Base-by-base conservation (phyloP, 2,888 invertebrate genomes). In the Caenorhabditis becei region DNA sequence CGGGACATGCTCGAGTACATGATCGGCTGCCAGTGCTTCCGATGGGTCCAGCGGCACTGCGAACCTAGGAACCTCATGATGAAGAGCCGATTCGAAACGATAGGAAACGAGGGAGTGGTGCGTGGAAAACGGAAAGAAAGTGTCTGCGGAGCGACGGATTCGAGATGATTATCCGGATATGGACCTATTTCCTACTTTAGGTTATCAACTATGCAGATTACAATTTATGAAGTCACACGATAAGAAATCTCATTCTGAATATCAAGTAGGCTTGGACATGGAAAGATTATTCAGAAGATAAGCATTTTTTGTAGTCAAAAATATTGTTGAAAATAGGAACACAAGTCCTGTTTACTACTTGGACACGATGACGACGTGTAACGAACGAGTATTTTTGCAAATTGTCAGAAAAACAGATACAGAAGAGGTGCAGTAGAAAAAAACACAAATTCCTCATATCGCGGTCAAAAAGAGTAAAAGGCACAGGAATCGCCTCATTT, bases 1-100 rank as follows among this genome's bases (percentile, higher is more conserved):
- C 65, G 35, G 20, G 77, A 69, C 37, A 16, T 7, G 44, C 53
- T 26, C n/a, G 79, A 79, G 28, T 79, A 79, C 79, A 79, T 79
- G 20, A 24, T 28, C 37, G 16, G n/a, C 37, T 53, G 26, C 51
- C 32, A 32, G 51, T 53, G 41, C 20, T 37, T 41, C 37, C 7
- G 26, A 4, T 28, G 26, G 14, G 10, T 44, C 59, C 37, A 37
- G 24, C 61, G 61, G 53, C 56, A 37, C 54, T 54, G 28, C n/a
- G 66, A 37, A 28, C 66, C 66, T 66, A 66, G 24, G 66, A 66
- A 1, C 54, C 54, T 66, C 54, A 54, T 66, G 18, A 10, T 59
- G 41, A 41, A 20, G 10, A 44, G 20, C 11, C 20, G 20, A 5
- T 49, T 41, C 41, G 16, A 41, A 41, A 41, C 41, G 41, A 14